Evolutionary conservation across 2,113 vertebrate species (phyloP), one percentile per base, ranked within the genome.

Genomic region (Acinonyx jubatus): DNA sequence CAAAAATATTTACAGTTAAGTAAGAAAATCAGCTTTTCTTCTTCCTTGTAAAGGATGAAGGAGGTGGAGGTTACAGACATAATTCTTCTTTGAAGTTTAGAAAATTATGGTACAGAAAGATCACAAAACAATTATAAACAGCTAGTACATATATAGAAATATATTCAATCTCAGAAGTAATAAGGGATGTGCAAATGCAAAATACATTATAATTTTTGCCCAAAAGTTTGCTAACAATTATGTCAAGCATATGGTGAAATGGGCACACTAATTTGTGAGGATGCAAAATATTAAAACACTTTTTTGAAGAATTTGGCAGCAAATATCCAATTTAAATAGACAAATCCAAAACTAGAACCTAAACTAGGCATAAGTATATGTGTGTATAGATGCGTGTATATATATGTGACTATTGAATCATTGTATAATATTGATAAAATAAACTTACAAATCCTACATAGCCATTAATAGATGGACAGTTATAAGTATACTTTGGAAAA

Each of bases 221-320:
- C 63, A 45, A 86, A 90, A 73, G 8, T 81, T 86, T 89, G 52
- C 86, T 86, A 80, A 93, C 50, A 38, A 8, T 89, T 84, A 85
- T 38, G 5, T 79, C 65, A 92, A 76, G 31, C 68, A 92, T 82
- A 94, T 82, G 76, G 36, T 74, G 23, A 96, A 27, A 96, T 48
- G 36, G 74, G 33, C 27, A 87, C 50, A 76, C 33, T 88, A 66
- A 87, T 88, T 94, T 69, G 27, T 31, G 25, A 87, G 48, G 21
- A 68, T 88, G 36, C 36, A 82, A 89, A 82, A 31, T 83, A 94
- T 88, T 95, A 92, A 92, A 94, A 36, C 29, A 92, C 82, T 83
- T 91, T 91, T 82, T 69, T 61, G 57, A 83, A 96, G 57, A 69
- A 92, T 79, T 87, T 92, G 83, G 27, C 76, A 88, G 76, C 21